Evolutionary conservation across 1,140 invertebrate species (phyloP), one percentile per base, ranked within the genome.

Genomic region (Coptotermes formosanus): DNA sequence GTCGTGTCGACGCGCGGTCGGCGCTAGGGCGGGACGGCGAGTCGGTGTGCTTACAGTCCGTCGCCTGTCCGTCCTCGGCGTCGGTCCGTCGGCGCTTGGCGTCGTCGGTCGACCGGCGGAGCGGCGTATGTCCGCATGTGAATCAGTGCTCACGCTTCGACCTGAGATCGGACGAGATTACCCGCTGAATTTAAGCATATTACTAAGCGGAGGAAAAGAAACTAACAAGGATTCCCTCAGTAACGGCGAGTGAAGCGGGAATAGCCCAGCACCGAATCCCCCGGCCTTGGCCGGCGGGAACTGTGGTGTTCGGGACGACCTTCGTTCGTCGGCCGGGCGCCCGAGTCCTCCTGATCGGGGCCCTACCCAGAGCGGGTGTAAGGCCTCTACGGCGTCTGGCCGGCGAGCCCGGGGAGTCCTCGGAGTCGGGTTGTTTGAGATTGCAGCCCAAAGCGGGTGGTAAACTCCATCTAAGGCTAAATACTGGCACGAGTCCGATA

Each of bases 201-300:
- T 93, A 96, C 89, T 96, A 95, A 96, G 95, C 94, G 95, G 94
- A 96, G 95, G 95, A 97, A 97, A 96, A 96, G 94, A 96, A 97
- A 96, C 94, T 69, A 69, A 69, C 94, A 88, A 94, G 94, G 95
- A 96, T 97, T 96, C 93, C 94, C 94, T 92, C 91, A 96, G 95
- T 97, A 96, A 93, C 94, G 93, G 95, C 95, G 95, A 96, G 94
- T 94, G 95, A 96, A 96, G 91, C 92, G 94, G 95, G 93, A 96
- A 90, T 43, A 96, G 95, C 94, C 93, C 95, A 96, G 92, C 94
- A 92, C 92, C 89, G 91, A 94, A 94, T 92, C 92, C 90, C 89
- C 88, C 90, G 88, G 89, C 19, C n/a, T 59, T 16, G 82, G 88
- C 89, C 89, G 90, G 89, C 89, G 91, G 91, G 94, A 94, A 92